A percentile compares a stretch with the other conserved stretches of the same genome.
phyloP scores from a whole-genome alignment of 2,113 vertebrate species.

The Prolemur simus region DNA sequence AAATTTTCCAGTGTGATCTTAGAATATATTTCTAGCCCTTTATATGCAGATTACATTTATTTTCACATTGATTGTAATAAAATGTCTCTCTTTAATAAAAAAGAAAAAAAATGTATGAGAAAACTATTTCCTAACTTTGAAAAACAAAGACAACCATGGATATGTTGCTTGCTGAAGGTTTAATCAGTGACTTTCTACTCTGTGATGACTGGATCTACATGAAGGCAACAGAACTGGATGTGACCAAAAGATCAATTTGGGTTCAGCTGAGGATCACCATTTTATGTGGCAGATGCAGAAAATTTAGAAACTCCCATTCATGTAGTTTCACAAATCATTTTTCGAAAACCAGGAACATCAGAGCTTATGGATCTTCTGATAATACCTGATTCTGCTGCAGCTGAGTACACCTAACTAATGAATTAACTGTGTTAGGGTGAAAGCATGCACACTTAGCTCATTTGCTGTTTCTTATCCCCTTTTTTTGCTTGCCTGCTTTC shows the following conservation, averaged over 20 bases:
- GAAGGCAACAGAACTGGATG: neutral
- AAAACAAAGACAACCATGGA: neutral
- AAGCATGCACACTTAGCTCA: neutral
- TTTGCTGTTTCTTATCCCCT: neutral
- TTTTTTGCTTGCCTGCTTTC: neutral
- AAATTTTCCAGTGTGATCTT: neutral
- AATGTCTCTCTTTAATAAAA: neutral
- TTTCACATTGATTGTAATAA: constrained; percentile 17
- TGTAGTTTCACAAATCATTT: neutral
- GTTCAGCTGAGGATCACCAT: neutral
- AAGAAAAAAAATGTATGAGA: neutral
- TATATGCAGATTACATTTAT: neutral
- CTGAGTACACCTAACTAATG: neutral
- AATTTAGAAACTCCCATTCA: neutral
- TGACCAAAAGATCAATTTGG: neutral
- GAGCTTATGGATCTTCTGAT: neutral
- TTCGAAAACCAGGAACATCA: neutral
- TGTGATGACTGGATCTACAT: neutral
- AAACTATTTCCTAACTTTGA: neutral
- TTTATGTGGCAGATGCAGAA: neutral
- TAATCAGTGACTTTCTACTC: neutral
- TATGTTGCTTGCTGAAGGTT: neutral
- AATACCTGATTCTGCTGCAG: neutral
- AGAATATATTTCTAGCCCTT: neutral
- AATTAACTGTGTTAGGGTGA: neutral